A percentile compares a stretch with the other conserved stretches of the same genome.
Evolutionary conservation across 2,113 vertebrate genomes (phyloP).

Genomic region (Thalassoma bifasciatum): DNA sequence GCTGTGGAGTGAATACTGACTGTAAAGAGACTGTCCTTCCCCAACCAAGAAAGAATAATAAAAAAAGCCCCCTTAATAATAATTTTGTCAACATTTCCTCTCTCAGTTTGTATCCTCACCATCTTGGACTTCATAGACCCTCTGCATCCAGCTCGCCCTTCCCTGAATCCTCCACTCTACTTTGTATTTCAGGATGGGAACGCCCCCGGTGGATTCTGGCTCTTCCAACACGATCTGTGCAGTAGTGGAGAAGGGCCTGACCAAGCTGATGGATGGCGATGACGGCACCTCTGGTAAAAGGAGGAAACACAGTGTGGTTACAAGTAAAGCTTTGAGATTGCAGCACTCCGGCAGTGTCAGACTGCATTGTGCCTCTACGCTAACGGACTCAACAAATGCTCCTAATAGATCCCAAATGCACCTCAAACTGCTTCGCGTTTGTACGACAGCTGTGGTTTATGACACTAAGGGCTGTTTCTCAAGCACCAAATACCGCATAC

Average conservation of each 20-base stretch:
- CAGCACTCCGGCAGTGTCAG: constrained; percentile 26
- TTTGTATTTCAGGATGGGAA: constrained; percentile 92
- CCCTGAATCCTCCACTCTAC: constrained; percentile 87
- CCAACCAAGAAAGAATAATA: too few relatives aligned
- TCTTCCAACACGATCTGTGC: constrained; percentile 92
- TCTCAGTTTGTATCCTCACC: constrained; percentile 78
- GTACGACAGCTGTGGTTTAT: constrained; percentile 7
- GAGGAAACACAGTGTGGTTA: constrained; percentile 21
- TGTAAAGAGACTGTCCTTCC: too few relatives aligned
- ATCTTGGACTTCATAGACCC: constrained; percentile 86
- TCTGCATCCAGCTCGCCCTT: constrained; percentile 85
- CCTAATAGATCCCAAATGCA: constrained; percentile 13
- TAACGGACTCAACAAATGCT: constrained; percentile 12
- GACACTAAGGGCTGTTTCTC: constrained; percentile 3
- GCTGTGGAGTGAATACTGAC: too few relatives aligned
- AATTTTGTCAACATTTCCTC: too few relatives aligned
- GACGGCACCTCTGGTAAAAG: constrained; percentile 91
- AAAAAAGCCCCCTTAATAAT: too few relatives aligned
- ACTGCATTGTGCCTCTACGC: constrained; percentile 13
- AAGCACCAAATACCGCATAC: background rate
- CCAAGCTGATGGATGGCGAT: constrained; percentile 87
- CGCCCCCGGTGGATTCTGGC: constrained; percentile 93
- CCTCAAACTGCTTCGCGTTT: constrained; percentile 1
- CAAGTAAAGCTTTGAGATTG: constrained; percentile 26
- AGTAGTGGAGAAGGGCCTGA: constrained; percentile 94